Evolutionary conservation across 2,113 vertebrate species (phyloP), one percentile per base, ranked within the genome.

Genomic region (Pterophyllum scalare): DNA sequence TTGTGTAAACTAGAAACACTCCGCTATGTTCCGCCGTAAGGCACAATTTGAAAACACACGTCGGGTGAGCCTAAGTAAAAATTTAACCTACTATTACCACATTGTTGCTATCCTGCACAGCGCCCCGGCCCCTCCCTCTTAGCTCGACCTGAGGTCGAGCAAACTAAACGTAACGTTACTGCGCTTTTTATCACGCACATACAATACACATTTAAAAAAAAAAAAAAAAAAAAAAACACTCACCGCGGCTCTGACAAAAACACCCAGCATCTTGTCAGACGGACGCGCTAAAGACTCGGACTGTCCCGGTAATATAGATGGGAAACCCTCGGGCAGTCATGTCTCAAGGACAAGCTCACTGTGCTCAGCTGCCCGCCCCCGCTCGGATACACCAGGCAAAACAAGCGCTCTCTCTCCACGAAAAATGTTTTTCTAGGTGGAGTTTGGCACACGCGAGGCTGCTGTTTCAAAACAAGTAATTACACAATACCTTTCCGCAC

Each of bases 171-270:
- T 13, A 72, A 33, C 46, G 4, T n/a, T 54, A 9, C 49, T 20
- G 70, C 35, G 60, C 15, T 52, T 40, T 31, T 35, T 26, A 33
- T 22, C 40, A 75, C 83, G 82, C 77, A 59, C 28, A 40, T 19
- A 46, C 56, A 81, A 85, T 15, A 79, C 26, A 78, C 2, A 31
- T 28, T 28, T 28, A 28, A 28, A 59, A 8, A 7, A 22, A 19
- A 3, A 35, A 6, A 59, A 8, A 6, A 22, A 20, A 2, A 9
- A 60, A 7, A 49, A 33, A 3, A 8, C 56, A 97, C 97, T 97
- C 88, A 98, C 98, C 97, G 91, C 92, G 10, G 94, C 92, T 93
- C 95, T 96, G 61, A 95, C 93, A 17, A 96, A 88, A 67, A 96
- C 93, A 49, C 92, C 91, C 88, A 98, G 93, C 98, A 98, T 98